Base-by-base conservation (phyloP, 2,797 vertebrate genomes). In the Acipenser transmontanus region DNA sequence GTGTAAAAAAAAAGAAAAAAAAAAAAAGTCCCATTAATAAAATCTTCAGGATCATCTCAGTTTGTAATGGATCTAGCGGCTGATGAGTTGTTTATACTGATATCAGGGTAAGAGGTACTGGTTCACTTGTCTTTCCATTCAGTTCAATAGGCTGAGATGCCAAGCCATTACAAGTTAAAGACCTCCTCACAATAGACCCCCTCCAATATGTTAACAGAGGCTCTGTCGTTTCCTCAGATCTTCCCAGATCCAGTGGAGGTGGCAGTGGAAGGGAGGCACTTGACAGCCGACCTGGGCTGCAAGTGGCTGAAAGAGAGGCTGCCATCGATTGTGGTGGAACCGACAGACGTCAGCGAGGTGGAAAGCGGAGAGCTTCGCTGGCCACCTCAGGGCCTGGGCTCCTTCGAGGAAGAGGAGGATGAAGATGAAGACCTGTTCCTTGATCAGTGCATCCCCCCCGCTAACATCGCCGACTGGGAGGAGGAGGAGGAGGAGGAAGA, bases 291-390 rank as follows among this genome's bases (percentile, higher is more conserved):
- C 10, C 64, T 76, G 51, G 34, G 66, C 47, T 6, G 66, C 67
- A 62, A 73, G 47, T 82, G 63, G 0, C 77, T 69, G 63, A 91
- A 88, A 71, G 86, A 90, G 71, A 86, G 89, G 5, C 78, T 92
- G 1, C 91, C 91, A 4, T 93, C 91, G 71, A 92, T 93, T 0
- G 89, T 92, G 20, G 91, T 93, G 72, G 91, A 93, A 10, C 90
- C 87, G 17, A 92, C 88, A 0, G 92, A 92, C 47, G 17, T 89
- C 67, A 88, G 80, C 34, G 90, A 93, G 71, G 90, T 92, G 73
- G 92, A 93, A 80, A 93, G 91, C 0, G 91, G 91, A 0, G 92
- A 93, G 80, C 80, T 93, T 62, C 87, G 91, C 34, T 93, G 91
- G 91, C 91, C 91, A 12, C 90, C 91, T 0, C 87, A 91, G 54